A percentile compares a stretch with the other conserved stretches of the same genome.
Conservation (phyloP, 1,140 invertebrate genomes). For the Pararge aegeria region DNA sequence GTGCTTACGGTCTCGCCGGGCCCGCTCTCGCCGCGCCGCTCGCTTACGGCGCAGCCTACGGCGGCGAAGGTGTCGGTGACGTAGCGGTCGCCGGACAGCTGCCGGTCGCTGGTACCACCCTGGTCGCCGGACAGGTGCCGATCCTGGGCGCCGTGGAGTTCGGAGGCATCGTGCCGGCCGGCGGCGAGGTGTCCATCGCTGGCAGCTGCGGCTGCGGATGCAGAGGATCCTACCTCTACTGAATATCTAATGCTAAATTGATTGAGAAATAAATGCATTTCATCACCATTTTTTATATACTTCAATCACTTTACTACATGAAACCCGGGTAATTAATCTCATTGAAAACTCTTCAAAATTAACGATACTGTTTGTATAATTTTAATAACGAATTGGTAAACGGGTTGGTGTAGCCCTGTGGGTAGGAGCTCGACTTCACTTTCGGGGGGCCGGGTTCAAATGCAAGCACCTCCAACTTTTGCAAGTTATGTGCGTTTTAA, state of each 20-base stretch:
- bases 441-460: too few relatives aligned
- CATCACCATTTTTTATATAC: too few relatives aligned
- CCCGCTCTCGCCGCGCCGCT: neutral
- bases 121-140: neutral
- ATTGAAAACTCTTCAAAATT: too few relatives aligned
- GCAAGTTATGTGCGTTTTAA: too few relatives aligned
- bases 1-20: neutral
- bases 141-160: conserved; percentile 7
- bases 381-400: too few relatives aligned
- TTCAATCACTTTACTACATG: too few relatives aligned
- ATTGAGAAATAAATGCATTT: too few relatives aligned
- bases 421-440: too few relatives aligned
- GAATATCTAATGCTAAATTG: neutral
- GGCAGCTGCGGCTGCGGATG: conserved; percentile 26
- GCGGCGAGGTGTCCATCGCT: conserved; percentile 30
- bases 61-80: conserved; percentile 34
- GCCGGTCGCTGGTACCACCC: conserved; percentile 25
- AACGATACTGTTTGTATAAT: too few relatives aligned
- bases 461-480: too few relatives aligned
- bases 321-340: too few relatives aligned
- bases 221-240: neutral
- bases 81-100: conserved; percentile 33
- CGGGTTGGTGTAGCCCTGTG: too few relatives aligned
- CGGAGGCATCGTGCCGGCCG: conserved; percentile 30
- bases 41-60: conserved; percentile 23